Percentiles rank a stretch among this genome's conserved stretches.
These are phyloP conservation scores for Coregonus ussuriensis DNA, from an alignment of 2,797 vertebrate species.

Conservation along the genomic window DNA sequence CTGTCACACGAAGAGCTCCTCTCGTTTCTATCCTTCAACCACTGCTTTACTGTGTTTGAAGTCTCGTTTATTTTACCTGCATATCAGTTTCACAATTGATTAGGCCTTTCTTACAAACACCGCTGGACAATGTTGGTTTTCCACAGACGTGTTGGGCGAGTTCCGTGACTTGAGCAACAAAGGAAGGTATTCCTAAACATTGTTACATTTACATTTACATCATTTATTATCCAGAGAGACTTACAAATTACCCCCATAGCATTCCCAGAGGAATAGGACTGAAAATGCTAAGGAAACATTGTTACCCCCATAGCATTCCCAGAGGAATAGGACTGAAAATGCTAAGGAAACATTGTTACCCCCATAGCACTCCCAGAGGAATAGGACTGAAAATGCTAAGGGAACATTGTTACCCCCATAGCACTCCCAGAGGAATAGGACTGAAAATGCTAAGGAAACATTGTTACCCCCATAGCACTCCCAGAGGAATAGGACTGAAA, in stretches of 20 bases:
- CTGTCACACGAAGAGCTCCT: slow-evolving; percentile 60
- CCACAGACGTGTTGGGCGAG: slow-evolving; percentile 61
- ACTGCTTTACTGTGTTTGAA: slow-evolving; percentile 75
- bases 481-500: slow-evolving; percentile 65
- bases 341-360: too few relatives aligned
- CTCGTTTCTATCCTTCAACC: slow-evolving; percentile 66
- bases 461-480: slow-evolving; percentile 68
- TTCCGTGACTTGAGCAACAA: slow-evolving; percentile 59
- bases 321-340: too few relatives aligned
- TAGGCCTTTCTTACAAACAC: slow-evolving; percentile 65
- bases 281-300: too few relatives aligned
- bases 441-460: slow-evolving; percentile 14
- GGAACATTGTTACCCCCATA: too few relatives aligned
- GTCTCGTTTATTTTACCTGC: slow-evolving; percentile 78
- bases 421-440: too few relatives aligned
- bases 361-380: too few relatives aligned
- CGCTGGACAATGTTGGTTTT: slow-evolving; percentile 61
- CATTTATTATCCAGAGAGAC: too few relatives aligned
- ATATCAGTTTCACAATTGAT: slow-evolving; percentile 78
- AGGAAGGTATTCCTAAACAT: slow-evolving; percentile 58
- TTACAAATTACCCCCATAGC: too few relatives aligned
- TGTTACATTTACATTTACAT: too few relatives aligned
- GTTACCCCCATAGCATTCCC: too few relatives aligned
- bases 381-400: too few relatives aligned
- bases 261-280: too few relatives aligned